Percentiles rank a stretch among this genome's conserved stretches.
phyloP scores from a whole-genome alignment of 2,113 vertebrate species.

The Fulmarus glacialis region DNA sequence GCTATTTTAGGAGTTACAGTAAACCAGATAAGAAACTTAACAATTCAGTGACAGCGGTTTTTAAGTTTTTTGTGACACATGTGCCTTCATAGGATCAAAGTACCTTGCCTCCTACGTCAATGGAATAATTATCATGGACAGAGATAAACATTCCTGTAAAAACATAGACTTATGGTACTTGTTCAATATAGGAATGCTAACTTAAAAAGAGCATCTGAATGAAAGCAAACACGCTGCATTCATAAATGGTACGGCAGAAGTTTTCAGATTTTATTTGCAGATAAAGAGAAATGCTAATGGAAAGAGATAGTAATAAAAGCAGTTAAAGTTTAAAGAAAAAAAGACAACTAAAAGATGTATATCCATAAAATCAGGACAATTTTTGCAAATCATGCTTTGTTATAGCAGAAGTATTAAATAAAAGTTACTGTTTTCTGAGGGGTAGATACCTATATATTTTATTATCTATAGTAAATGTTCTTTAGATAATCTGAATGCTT shows the following conservation, averaged over 20 bases:
- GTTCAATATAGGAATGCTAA: background rate
- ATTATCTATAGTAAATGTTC: background rate
- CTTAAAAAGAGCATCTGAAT: background rate
- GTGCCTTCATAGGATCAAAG: background rate
- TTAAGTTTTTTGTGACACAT: background rate
- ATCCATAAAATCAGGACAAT: background rate
- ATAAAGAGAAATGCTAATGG: background rate
- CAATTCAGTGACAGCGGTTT: background rate
- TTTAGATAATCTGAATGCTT: background rate
- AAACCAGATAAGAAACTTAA: background rate
- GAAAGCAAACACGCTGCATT: background rate
- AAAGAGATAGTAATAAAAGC: background rate
- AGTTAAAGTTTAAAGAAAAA: background rate
- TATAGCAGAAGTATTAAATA: background rate
- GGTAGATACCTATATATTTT: background rate
- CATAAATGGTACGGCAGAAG: background rate
- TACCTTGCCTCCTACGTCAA: background rate
- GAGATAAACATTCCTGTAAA: background rate
- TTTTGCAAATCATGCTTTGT: background rate
- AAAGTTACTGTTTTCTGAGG: background rate
- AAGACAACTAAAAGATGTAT: background rate
- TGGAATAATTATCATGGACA: background rate
- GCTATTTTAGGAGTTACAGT: background rate
- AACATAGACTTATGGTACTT: background rate
- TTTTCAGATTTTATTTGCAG: background rate